A percentile compares a stretch with the other conserved stretches of the same genome.
Conservation (phyloP, 1,140 invertebrate genomes). For the Drosophila tani region DNA sequence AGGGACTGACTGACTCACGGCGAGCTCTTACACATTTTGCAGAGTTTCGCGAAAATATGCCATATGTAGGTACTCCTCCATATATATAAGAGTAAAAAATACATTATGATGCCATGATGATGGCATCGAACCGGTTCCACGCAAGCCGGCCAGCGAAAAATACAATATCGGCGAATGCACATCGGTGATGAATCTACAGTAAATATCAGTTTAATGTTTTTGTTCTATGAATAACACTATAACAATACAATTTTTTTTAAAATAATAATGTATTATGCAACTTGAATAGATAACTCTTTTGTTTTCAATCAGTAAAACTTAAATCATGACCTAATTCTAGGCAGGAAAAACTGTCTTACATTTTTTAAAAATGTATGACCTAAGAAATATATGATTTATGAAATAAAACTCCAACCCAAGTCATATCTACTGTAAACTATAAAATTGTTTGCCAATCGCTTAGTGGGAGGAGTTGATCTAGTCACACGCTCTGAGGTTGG, state of each 20-base stretch:
- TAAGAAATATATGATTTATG: not conserved
- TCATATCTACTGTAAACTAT: not conserved
- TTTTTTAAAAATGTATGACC: too few species aligned
- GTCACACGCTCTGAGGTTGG: conserved; percentile 15
- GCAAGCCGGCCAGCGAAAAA: conserved; percentile 21
- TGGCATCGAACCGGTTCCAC: conserved; percentile 73
- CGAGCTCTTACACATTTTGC: conserved; percentile 47
- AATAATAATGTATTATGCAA: too few species aligned
- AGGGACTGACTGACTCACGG: conserved; percentile 30
- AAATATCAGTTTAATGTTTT: conserved; percentile 5
- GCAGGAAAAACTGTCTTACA: not conserved
- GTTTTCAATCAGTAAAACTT: too few species aligned
- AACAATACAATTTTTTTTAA: not conserved
- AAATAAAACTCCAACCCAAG: not conserved
- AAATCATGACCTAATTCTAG: not conserved
- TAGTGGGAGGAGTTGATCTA: conserved; percentile 25
- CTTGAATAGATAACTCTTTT: too few species aligned
- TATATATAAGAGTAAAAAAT: conserved; percentile 54
- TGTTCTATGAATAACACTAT: not conserved
- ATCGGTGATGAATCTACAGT: conserved; percentile 18
- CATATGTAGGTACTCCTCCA: conserved; percentile 26
- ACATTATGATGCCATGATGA: conserved; percentile 69
- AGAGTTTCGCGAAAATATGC: conserved; percentile 51
- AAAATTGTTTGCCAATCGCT: not conserved
- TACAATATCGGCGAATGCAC: conserved; percentile 34